Evolutionary conservation across 2,888 invertebrate species (phyloP).

Genomic region (Ennomos fuscantarius): DNA sequence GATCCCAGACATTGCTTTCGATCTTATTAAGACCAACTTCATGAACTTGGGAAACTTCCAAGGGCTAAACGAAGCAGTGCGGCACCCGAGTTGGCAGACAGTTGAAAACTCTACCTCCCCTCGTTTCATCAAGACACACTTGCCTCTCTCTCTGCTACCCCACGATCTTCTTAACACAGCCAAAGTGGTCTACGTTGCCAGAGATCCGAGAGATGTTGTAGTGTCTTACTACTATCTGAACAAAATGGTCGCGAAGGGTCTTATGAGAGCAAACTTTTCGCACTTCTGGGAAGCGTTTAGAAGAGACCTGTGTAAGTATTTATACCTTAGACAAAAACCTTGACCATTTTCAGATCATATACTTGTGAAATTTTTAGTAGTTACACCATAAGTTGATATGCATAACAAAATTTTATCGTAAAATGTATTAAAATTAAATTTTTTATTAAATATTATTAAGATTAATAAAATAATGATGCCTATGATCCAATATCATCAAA

Average conservation of each 20-base stretch:
- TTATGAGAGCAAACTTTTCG: conserved; percentile 81
- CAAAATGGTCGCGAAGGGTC: conserved; percentile 79
- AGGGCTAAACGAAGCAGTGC: conserved; percentile 67
- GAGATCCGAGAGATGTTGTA: conserved; percentile 90
- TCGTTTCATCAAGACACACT: conserved; percentile 87
- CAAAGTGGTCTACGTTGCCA: conserved; percentile 87
- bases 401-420: no score
- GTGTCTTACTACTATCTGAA: conserved; percentile 89
- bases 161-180: conserved; percentile 75
- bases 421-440: no score
- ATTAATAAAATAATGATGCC: no score
- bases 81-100: conserved; percentile 63
- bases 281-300: conserved; percentile 87
- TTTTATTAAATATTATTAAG: no score
- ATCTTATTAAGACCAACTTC: conserved; percentile 71
- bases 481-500: no score
- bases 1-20: conserved; percentile 71
- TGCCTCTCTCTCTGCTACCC: conserved; percentile 86
- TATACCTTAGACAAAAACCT: no score
- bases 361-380: neutral
- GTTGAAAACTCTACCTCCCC: conserved; percentile 75
- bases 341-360: no score
- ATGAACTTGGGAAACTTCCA: conserved; percentile 73
- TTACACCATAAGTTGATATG: no score
- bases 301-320: conserved; percentile 81